Evolutionary conservation across 2,888 invertebrate genomes (phyloP), one percentile per base, ranked within the genome.

Genomic region (Phortica magna): DNA sequence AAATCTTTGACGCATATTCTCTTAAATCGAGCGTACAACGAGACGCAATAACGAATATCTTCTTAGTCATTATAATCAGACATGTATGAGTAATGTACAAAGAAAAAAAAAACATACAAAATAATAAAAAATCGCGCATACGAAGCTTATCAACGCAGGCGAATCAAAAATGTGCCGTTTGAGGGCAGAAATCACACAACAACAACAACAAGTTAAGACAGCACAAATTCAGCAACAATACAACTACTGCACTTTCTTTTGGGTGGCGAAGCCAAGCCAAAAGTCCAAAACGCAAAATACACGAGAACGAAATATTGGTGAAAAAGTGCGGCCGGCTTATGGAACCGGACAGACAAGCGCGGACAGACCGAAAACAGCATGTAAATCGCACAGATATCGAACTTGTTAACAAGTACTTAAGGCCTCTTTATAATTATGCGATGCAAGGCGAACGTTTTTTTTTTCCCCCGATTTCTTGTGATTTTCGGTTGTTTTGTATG

Each of bases 371-470:
- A 78, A 80, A 86, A 84, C 84, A 89, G 86, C 90, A 90, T 90
- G 90, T 90, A 90, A 90, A 90, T 90, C 89, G 90, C 78, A 72
- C 82, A 88, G 90, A 90, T 90, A 90, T 90, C 86, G 85, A 88
- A 90, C 90, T 90, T 90, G 90, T 90, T 90, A 90, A 90, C 90
- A 90, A 90, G 88, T 90, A 90, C 90, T 90, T 90, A 90, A 90
- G 90, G 90, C 87, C 55, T 87, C 83, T 83, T 85, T 84, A 88
- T 88, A 88, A 88, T 88, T 88, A 88, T 85, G 86, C 73, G 78
- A 76, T 76, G 76, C 73, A 73, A 67, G 22, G 17, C 55, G 55
- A 55, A 55, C 55, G 10, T 43, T 68, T 68, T 68, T 68, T n/a
- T n/a, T n/a, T n/a, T n/a, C n/a, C n/a, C n/a, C 12, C 61, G 68